Evolutionary conservation across 2,888 invertebrate species (phyloP), one percentile per base, ranked within the genome.

Genomic region (Cerceris ruficornis): DNA sequence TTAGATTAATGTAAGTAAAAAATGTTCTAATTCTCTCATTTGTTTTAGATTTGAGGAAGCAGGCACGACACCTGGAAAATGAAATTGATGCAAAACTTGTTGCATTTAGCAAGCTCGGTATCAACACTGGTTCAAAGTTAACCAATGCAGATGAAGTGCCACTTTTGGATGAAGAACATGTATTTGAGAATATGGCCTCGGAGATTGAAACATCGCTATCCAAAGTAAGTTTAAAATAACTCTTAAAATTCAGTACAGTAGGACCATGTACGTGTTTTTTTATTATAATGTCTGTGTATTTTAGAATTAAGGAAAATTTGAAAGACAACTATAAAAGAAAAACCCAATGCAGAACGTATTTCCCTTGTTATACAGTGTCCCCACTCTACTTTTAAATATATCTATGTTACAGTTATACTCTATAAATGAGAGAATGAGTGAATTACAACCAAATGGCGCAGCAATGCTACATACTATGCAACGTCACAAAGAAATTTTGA

Each of bases 61-160:
- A 98, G 92, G 99, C 99, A 1, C 94, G 99, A 75, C 95, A 96
- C 77, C 93, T 99, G 66, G 99, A 99, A 93, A 99, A 98, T 94
- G 99, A 98, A 92, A 98, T 99, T 86, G 99, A 99, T 92, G 94
- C 98, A 11, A 99, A 99, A 92, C 93, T 99, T 81, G 98, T 99
- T 1, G 97, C 97, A 7, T 98, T 98, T 91, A 98, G 98, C 92
- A 99, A 99, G 93, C 94, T 99, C 50, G 98, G 98, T 17, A 93
- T 94, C 60, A 95, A 93, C 88, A 94, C 95, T 17, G 87, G 88
- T 0, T 82, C 90, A 9, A 88, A 84, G 67, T 87, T 88, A 73
- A 84, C 85, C 8, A 89, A 87, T 28, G 64, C 86, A 0, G 98
- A 98, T 90, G 95, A 96, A 84, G 95, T 96, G 59, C 98, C 98